Conservation (phyloP, 1,140 invertebrate species). For the Trachelipus rathkii region DNA sequence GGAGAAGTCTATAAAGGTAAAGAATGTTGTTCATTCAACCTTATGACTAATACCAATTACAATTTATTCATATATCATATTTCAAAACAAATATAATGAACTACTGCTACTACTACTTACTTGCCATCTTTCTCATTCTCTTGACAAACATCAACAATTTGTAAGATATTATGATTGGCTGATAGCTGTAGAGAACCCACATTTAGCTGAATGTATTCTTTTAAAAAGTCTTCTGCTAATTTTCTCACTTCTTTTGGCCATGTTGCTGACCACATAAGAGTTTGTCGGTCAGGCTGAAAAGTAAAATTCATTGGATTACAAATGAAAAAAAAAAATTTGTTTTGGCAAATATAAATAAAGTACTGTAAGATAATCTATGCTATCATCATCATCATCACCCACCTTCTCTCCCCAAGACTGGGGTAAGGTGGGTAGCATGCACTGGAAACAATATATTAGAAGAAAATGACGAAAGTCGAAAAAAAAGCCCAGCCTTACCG, state of each 20-base stretch:
- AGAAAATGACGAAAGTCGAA: too few species aligned
- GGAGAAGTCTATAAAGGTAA: slow-evolving; percentile 63
- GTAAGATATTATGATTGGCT: slow-evolving; percentile 95
- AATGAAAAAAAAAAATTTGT: too few species aligned
- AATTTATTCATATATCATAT: background rate
- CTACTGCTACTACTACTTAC: slow-evolving; percentile 16
- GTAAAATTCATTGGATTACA: too few species aligned
- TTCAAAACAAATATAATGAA: background rate
- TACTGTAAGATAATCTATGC: too few species aligned
- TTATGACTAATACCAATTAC: background rate
- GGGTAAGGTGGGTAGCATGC: too few species aligned
- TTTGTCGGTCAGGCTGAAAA: slow-evolving; percentile 53
- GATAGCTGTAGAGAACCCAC: slow-evolving; percentile 86
- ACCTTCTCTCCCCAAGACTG: too few species aligned
- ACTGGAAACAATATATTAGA: too few species aligned
- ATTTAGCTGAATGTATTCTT: slow-evolving; percentile 83
- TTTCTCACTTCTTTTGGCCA: slow-evolving; percentile 95
- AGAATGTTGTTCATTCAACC: slow-evolving; percentile 16
- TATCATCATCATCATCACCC: too few species aligned
- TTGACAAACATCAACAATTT: slow-evolving; percentile 89
- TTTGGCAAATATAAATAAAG: slow-evolving; percentile 23
- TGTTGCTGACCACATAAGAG: slow-evolving; percentile 95
- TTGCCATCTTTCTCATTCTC: slow-evolving; percentile 54
- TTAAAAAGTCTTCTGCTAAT: slow-evolving; percentile 89
- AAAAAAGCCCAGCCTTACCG: too few species aligned